phyloP scores from a whole-genome alignment of 2,797 vertebrate species.

The Lemur catta region DNA sequence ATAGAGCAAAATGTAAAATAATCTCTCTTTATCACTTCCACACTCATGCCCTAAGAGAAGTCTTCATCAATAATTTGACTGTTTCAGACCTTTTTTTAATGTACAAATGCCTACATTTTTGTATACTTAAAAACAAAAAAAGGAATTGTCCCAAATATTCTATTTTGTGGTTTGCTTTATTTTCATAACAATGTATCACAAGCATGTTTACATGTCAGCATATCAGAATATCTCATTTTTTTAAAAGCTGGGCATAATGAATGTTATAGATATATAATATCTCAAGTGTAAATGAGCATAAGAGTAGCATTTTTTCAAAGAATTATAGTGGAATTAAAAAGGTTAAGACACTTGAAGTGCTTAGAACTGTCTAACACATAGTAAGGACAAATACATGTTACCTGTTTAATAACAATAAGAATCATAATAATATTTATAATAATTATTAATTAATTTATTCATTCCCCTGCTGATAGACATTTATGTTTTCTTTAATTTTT shows the following conservation, averaged over 20 bases:
- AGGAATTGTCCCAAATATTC: neutral
- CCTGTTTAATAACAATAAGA: neutral
- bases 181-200: neutral
- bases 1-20: neutral
- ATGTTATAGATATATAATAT: neutral
- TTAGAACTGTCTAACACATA: neutral
- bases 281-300: neutral
- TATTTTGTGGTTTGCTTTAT: neutral
- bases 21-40: neutral
- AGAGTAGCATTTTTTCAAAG: neutral
- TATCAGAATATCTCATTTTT: neutral
- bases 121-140: neutral
- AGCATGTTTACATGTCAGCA: neutral
- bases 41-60: neutral
- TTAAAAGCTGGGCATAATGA: neutral
- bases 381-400: neutral
- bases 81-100: neutral
- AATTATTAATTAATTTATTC: neutral
- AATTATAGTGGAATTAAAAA: neutral
- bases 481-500: conserved; percentile 14
- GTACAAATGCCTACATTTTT: neutral
- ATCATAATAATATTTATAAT: neutral
- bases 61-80: neutral
- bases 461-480: neutral
- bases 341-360: neutral